Evolutionary conservation across 1,140 invertebrate genomes (phyloP), one percentile per base, ranked within the genome.

Genomic region (Nasonia vitripennis): DNA sequence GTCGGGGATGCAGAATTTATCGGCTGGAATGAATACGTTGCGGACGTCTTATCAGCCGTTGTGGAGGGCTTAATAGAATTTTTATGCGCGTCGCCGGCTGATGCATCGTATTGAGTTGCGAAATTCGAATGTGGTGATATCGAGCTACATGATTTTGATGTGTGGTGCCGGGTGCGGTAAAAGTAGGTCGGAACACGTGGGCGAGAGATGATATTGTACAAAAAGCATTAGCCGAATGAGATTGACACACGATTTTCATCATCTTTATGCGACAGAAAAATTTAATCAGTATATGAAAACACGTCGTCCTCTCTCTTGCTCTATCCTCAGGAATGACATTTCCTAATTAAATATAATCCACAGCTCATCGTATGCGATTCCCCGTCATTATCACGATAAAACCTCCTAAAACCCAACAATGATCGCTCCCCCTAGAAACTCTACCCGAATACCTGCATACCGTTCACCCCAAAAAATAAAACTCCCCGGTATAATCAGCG

Each of bases 401-500:
- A 55, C 10, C 10, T 31, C 10, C 48, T 9, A 55, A 5, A 78
- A 31, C 20, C 27, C 12, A 17, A 55, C 31, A n/a, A 14, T 45
- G 2, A 2, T 48, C 23, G 23, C 37, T 55, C 10, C 41, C 45
- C 34, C 27, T 14, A 7, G 2, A 75, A 83, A 83, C 62, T 83
- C 67, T 73, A 77, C 77, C 74, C 27, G 7, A 83, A 77, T 83
- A 7, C 73, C 73, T 14, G 20, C 3, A n/a, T 45, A 20, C n/a
- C 12, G 9, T 2, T 14, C 31, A 14, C 14, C 48, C 34, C 48
- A 51, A 78, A 68, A 74, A 48, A 9, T n/a, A 68, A 67, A 62
- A 45, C 75, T 48, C 77, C 41, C 27, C 62, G 67, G 62, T 84
- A 27, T 27, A 84, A 79, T 84, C 67, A 84, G 41, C 68, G 75